Evolutionary conservation across 1,140 invertebrate genomes (phyloP), one percentile per base, ranked within the genome.

Genomic region (Hypothenemus hampei): DNA sequence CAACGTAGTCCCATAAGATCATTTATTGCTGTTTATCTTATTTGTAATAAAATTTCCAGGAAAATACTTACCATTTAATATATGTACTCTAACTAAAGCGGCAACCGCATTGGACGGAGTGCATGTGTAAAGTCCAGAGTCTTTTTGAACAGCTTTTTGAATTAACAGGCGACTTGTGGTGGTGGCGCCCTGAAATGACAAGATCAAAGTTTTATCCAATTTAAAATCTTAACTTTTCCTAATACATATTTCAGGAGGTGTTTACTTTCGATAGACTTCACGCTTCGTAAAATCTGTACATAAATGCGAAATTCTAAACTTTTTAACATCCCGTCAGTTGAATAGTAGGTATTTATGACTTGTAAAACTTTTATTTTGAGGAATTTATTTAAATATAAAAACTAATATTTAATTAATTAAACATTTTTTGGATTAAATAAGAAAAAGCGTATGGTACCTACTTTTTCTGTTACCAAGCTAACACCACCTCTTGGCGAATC

Each of bases 141-240:
- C 85, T 23, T 77, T 71, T 15, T 81, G 79, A 33, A 80, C 79
- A n/a, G 85, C 85, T 65, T 86, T 83, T 66, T 87, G 86, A 47
- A 91, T 87, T 33, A 89, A 75, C 13, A 91, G 77, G 33, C 86
- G 80, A 66, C 87, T 90, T 20, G 84, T 87, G 57, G 87, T 91
- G 45, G 84, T 79, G 29, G 80, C 75, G 36, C 86, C 85, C 68
- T 57, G 43, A 1, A 45, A 45, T 8, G 16, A 45, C 10, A 15
- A 37, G 15, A 37, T n/a, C n/a, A n/a, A n/a, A n/a, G n/a, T n/a
- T n/a, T n/a, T n/a, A n/a, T n/a, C n/a, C n/a, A n/a, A n/a, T n/a
- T n/a, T n/a, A n/a, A n/a, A n/a, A n/a, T n/a, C n/a, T n/a, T n/a
- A n/a, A n/a, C n/a, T n/a, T n/a, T n/a, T n/a, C n/a, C n/a, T n/a